Conservation (phyloP, 2,797 vertebrate species). For the Hybognathus amarus region DNA sequence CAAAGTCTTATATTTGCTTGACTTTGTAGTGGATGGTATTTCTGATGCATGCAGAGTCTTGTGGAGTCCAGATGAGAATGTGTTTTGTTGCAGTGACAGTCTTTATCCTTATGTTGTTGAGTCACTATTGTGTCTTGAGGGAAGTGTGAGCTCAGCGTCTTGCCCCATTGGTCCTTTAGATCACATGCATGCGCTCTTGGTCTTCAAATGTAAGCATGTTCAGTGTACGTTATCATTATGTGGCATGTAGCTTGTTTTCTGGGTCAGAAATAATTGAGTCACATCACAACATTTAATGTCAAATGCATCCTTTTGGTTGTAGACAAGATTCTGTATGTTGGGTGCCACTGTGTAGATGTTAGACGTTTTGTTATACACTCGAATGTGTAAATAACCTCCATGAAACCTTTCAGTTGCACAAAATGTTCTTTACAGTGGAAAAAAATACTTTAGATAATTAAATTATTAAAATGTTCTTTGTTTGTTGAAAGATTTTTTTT, state of each 20-base stretch:
- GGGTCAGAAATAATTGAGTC: constrained; percentile 35
- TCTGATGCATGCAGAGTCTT: constrained; percentile 8
- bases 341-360: background rate
- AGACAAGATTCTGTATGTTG: background rate
- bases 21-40: background rate
- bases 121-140: constrained; percentile 45
- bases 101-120: constrained; percentile 54
- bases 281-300: constrained; percentile 11
- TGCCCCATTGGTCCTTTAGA: constrained; percentile 51
- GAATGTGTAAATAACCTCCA: background rate
- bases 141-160: constrained; percentile 47
- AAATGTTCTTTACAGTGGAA: background rate
- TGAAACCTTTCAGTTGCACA: background rate
- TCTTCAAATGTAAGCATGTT: constrained; percentile 48
- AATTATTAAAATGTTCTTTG: background rate
- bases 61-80: constrained; percentile 30
- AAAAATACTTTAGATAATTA: background rate
- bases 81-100: constrained; percentile 37
- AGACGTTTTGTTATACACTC: background rate
- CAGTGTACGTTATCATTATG: constrained; percentile 31
- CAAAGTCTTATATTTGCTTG: background rate
- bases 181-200: constrained; percentile 60
- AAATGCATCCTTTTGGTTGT: constrained; percentile 19
- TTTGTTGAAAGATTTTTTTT: background rate
- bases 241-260: background rate